phyloP scores from a whole-genome alignment of 2,113 vertebrate genomes.

The Zosterops lateralis region DNA sequence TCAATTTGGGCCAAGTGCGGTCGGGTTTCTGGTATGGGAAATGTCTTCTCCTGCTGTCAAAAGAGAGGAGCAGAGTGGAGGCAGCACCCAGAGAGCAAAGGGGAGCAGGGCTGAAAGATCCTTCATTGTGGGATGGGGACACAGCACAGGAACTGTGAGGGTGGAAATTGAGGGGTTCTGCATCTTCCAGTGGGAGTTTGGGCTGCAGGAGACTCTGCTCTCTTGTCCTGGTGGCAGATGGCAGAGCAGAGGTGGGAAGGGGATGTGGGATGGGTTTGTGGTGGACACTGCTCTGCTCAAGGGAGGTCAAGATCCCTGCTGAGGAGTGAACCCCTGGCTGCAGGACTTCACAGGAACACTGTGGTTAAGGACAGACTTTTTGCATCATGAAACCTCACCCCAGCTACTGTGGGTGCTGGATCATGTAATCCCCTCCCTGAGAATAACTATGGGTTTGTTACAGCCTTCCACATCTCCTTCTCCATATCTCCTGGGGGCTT shows the following conservation, averaged over 20 bases:
- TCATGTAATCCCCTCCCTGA: background rate
- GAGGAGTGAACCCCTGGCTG: background rate
- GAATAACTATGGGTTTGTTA: background rate
- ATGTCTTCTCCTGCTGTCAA: background rate
- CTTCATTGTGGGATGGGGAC: rapidly evolving
- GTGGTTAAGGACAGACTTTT: background rate
- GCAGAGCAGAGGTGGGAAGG: background rate
- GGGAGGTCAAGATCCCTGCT: rapidly evolving
- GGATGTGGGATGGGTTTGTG: background rate
- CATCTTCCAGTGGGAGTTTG: background rate
- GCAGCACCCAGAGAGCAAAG: background rate
- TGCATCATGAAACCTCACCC: background rate
- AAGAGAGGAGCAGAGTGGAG: background rate
- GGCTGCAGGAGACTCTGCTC: background rate
- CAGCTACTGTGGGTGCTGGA: background rate
- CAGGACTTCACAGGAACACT: background rate
- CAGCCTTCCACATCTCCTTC: background rate
- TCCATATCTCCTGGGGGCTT: background rate
- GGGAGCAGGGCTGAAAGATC: background rate
- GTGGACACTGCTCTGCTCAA: background rate
- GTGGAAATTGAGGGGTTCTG: rapidly evolving
- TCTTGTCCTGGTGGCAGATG: background rate
- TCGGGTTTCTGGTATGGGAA: background rate
- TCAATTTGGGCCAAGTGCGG: background rate
- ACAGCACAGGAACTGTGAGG: rapidly evolving